Evolutionary conservation across 2,797 vertebrate genomes (phyloP).

Genomic region (Coreius guichenoti): DNA sequence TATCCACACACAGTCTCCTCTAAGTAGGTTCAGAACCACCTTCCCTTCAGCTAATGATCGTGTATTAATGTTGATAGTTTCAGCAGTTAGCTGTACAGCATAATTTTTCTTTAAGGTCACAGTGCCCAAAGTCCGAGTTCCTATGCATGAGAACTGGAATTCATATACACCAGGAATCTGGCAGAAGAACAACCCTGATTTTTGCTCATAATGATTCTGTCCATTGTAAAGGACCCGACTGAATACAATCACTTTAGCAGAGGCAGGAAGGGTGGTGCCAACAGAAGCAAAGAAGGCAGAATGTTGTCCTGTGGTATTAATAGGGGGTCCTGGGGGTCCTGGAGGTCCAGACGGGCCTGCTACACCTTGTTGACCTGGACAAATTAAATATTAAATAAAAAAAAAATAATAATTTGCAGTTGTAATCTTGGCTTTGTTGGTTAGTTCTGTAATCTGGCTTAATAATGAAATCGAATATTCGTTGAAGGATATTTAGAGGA

Average conservation of each 20-base stretch:
- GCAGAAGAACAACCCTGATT: conserved; percentile 56
- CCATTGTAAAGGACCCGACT: conserved; percentile 56
- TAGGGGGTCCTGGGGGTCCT: not conserved
- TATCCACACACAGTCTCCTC: conserved; percentile 51
- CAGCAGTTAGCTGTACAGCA: not conserved
- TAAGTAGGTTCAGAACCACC: conserved; percentile 39
- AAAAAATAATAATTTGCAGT: not conserved
- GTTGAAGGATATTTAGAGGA: not conserved
- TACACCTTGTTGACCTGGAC: conserved; percentile 43
- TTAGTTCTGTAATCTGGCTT: not conserved
- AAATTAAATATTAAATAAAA: conserved; percentile 43
- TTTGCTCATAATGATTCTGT: conserved; percentile 58
- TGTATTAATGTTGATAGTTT: not conserved
- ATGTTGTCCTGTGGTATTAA: conserved; percentile 40
- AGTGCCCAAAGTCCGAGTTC: not conserved
- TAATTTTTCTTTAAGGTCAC: conserved; percentile 32
- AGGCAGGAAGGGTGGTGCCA: not conserved
- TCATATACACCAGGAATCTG: conserved; percentile 46
- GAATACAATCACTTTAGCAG: conserved; percentile 57
- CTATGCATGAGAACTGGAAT: conserved; percentile 50
- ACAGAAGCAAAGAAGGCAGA: conserved; percentile 62
- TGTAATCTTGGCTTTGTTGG: not conserved
- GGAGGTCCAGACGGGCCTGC: conserved; percentile 41
- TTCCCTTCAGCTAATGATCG: conserved; percentile 48
- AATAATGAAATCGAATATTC: not conserved